Evolutionary conservation across 2,888 invertebrate species (phyloP), one percentile per base, ranked within the genome.

Genomic region (Dysmachus trigonus): DNA sequence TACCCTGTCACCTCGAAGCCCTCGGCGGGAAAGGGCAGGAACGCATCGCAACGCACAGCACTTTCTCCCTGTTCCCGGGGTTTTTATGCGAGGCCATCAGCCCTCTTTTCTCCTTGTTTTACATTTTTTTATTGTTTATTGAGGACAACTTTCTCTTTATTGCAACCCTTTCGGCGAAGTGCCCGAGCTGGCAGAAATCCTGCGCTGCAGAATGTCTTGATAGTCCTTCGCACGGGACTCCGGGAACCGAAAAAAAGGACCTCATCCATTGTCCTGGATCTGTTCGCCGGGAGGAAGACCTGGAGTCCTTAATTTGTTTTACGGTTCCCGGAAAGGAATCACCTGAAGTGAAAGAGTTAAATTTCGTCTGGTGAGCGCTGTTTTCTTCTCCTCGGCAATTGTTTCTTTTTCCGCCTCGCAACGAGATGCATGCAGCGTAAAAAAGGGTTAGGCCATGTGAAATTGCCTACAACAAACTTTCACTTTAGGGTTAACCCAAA

Each of bases 291-390:
- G 7, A n/a, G 13, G 22, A 71, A 30, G 30, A 3, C 72, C 41
- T n/a, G 38, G 62, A 27, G 38, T 72, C 81, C 86, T 82, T 87
- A 86, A 87, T 87, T 87, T 86, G 86, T 86, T 87, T 87, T 87
- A 87, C 73, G 85, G 77, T 87, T 86, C 81, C 73, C 76, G 51
- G 79, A 77, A 86, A 84, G 51, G 76, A 85, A 82, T 85, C 87
- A 87, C 87, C 87, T 87, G 87, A 87, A 85, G 87, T 84, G 84
- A 86, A 87, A 86, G 86, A 86, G 86, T 87, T 86, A 81, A 87
- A 73, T 84, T 87, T 86, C 33, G 47, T 62, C 62, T 62, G 62
- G 62, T 62, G 62, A 62, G 53, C 27, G n/a, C 72, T 53, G 51
- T 85, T 83, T 27, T 72, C 35, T 8, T 83, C 72, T 41, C 38